Conservation (phyloP, 1,140 invertebrate genomes). For the Trachymyrmex cornetzi region DNA sequence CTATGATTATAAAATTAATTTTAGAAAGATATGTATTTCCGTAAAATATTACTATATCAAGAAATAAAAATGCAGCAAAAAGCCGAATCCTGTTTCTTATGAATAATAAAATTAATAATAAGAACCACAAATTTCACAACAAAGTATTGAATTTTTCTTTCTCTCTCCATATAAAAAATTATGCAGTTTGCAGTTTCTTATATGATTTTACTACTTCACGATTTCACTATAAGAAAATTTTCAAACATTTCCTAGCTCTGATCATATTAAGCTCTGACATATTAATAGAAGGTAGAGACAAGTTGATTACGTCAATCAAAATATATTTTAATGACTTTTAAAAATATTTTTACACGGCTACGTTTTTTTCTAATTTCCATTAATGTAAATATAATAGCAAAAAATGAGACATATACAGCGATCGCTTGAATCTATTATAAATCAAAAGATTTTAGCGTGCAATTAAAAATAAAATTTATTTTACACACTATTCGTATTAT, state of each 20-base stretch:
- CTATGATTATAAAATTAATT: background rate
- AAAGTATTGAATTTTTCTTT: background rate
- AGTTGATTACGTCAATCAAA: background rate
- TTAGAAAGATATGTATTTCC: background rate
- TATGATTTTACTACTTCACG: background rate
- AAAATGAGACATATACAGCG: background rate
- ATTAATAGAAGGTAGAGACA: background rate
- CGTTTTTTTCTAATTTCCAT: background rate
- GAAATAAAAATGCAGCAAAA: background rate
- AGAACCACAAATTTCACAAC: background rate
- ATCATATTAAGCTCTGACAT: too few species aligned
- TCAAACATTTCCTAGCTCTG: background rate
- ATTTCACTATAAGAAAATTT: background rate
- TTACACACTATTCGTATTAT: background rate
- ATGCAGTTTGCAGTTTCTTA: background rate
- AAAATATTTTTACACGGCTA: background rate
- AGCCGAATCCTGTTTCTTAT: background rate
- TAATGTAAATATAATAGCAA: conserved; percentile 1
- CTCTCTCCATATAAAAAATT: background rate
- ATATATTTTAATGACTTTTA: conserved; percentile 4
- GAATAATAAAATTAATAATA: background rate
- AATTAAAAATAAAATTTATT: conserved; percentile 30
- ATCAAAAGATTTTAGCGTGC: background rate
- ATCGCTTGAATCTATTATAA: conserved; percentile 7
- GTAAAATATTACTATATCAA: background rate